Evolutionary conservation across 2,888 invertebrate genomes (phyloP), one percentile per base, ranked within the genome.

Genomic region (Caenorhabditis zanzibari): DNA sequence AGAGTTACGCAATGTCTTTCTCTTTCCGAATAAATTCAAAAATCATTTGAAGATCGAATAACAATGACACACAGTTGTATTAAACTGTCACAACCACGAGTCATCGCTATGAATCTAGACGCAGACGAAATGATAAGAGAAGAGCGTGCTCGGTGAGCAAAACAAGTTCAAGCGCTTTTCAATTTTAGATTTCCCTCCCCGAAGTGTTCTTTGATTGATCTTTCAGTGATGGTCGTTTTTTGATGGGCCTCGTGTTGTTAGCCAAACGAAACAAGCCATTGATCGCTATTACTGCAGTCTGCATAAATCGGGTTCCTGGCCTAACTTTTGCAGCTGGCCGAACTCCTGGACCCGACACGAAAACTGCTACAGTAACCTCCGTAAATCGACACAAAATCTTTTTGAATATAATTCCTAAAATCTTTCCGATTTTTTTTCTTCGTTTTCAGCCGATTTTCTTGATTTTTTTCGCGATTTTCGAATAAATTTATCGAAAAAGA

Each of bases 191-290:
- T 61, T 22, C n/a, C 41, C 56, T 26, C 47, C 16, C 41, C 10
- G 24, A 59, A 69, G 14, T 72, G 71, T 81, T 74, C 71, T 75
- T 38, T 81, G 73, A 35, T 73, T 74, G 68, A 81, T 75, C 66
- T 81, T 63, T 76, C 75, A 76, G 75, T 76, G 71, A 82, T 72
- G 64, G 38, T 74, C 68, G 41, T n/a, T 61, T 61, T n/a, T 61
- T 73, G 59, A 81, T 81, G 81, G 81, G 74, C 22, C 61, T 76
- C 52, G 72, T 49, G 47, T 58, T 82, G 68, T 56, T 82, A 16
- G 61, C 38, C 32, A 69, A 63, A 82, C 74, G 82, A 9, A 82
- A 82, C 72, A 82, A 82, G 59, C 76, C 72, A 44, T 41, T 76
- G 72, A 73, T 76, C 66, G 71, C 76, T 28, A n/a, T n/a, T n/a